Conservation (phyloP, 1,140 invertebrate genomes). For the Caerostris extrusa region DNA sequence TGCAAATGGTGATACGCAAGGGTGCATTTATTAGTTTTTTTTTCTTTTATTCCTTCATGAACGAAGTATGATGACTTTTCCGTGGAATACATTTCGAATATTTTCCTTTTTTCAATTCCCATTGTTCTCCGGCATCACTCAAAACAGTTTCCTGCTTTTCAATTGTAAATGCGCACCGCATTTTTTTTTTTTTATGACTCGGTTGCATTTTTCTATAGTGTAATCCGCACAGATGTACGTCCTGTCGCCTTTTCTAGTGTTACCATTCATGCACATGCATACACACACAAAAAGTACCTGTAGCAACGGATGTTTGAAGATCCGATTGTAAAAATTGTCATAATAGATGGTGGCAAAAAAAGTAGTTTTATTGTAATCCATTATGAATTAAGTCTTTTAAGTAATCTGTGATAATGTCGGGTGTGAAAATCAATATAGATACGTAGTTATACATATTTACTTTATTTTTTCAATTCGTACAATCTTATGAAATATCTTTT, state of each 20-base stretch:
- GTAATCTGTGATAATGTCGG: neutral
- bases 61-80: neutral
- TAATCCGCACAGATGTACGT: neutral
- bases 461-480: no score
- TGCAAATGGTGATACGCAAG: neutral
- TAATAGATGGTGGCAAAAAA: neutral
- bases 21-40: slow-evolving; percentile 14
- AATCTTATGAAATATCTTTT: no score
- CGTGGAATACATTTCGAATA: neutral
- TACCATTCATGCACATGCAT: neutral
- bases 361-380: neutral
- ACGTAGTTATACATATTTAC: no score
- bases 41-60: neutral
- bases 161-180: neutral
- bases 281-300: neutral
- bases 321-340: neutral
- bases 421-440: neutral
- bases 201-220: neutral
- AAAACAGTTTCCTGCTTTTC: neutral
- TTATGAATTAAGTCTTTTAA: neutral
- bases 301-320: neutral
- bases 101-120: neutral
- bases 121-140: neutral
- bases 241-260: neutral
- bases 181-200: neutral